Conservation (phyloP, 2,113 vertebrate species). For the Scortum barcoo region DNA sequence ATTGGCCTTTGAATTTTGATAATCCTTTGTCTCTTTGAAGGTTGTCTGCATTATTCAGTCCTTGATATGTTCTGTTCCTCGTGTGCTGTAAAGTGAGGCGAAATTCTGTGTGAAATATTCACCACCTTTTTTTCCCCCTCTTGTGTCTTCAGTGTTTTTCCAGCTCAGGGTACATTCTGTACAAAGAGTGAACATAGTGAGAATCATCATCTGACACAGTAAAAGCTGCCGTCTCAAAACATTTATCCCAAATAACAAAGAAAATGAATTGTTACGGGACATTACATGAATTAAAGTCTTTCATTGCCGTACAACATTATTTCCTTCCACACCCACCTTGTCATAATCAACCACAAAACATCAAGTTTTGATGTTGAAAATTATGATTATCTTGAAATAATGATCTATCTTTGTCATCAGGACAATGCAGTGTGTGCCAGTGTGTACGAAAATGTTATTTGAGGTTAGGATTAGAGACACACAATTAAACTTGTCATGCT, state of each 20-base stretch:
- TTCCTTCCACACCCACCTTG: constrained; percentile 22
- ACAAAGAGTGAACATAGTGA: constrained; percentile 22
- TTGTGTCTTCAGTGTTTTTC: constrained; percentile 29
- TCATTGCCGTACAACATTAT: constrained; percentile 22
- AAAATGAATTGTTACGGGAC: constrained; percentile 16
- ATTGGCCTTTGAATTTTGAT: constrained; percentile 39
- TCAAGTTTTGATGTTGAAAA: constrained; percentile 24
- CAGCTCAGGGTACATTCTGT: constrained; percentile 13
- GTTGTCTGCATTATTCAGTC: constrained; percentile 25
- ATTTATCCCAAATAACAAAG: constrained; percentile 34
- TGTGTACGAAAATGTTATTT: constrained; percentile 32
- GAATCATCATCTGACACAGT: constrained; percentile 8
- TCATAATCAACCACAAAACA: constrained; percentile 38
- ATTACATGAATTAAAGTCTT: constrained; percentile 36
- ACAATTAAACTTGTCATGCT: constrained; percentile 65
- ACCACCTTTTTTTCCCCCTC: background rate
- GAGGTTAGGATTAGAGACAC: constrained; percentile 57
- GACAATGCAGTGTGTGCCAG: constrained; percentile 20
- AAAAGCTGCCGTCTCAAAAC: constrained; percentile 28
- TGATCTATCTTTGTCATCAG: constrained; percentile 45
- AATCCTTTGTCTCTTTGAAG: constrained; percentile 20
- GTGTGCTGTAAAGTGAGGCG: background rate
- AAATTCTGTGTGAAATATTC: constrained; percentile 34
- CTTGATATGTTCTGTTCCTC: constrained; percentile 18
- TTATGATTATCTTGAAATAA: constrained; percentile 47